Evolutionary conservation across 2,888 invertebrate species (phyloP).

Genomic region (Caenorhabditis wallacei): DNA sequence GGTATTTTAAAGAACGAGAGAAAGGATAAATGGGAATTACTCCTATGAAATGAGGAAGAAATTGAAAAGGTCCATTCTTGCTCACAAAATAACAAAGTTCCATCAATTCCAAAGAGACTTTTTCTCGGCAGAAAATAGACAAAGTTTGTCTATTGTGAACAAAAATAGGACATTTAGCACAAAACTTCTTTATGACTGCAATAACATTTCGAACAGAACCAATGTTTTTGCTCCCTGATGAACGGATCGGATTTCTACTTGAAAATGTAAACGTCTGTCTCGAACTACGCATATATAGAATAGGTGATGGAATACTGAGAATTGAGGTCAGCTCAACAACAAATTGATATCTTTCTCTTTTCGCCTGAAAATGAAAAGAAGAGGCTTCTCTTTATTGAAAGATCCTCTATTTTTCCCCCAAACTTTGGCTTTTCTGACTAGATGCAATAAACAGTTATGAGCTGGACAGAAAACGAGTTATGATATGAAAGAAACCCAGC

Average conservation of each 20-base stretch:
- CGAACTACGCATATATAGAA: background rate
- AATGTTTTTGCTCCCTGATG: background rate
- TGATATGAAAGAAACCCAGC: slow-evolving; percentile 32
- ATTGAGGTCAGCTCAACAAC: background rate
- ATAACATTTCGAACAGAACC: slow-evolving; percentile 9
- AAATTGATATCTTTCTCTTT: background rate
- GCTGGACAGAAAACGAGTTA: slow-evolving; percentile 26
- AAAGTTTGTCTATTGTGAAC: slow-evolving; percentile 1
- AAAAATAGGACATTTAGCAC: slow-evolving; percentile 1
- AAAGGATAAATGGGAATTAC: background rate
- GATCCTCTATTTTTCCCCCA: background rate
- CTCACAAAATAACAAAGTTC: slow-evolving; percentile 44
- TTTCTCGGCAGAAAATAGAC: background rate
- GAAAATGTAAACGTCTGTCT: background rate
- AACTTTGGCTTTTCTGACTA: slow-evolving; percentile 2
- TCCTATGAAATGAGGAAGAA: slow-evolving; percentile 12
- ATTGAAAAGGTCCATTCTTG: slow-evolving; percentile 29
- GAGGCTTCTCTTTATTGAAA: background rate
- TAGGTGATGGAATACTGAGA: background rate
- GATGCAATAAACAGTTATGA: slow-evolving; percentile 24
- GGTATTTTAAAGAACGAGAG: background rate
- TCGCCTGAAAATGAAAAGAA: background rate
- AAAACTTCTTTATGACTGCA: background rate
- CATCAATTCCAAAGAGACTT: background rate
- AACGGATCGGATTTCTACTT: background rate